These are phyloP conservation scores for Bergia puertoricense DNA, from an alignment of 92 coral and sea anemone species.

Conservation along the genomic window DNA sequence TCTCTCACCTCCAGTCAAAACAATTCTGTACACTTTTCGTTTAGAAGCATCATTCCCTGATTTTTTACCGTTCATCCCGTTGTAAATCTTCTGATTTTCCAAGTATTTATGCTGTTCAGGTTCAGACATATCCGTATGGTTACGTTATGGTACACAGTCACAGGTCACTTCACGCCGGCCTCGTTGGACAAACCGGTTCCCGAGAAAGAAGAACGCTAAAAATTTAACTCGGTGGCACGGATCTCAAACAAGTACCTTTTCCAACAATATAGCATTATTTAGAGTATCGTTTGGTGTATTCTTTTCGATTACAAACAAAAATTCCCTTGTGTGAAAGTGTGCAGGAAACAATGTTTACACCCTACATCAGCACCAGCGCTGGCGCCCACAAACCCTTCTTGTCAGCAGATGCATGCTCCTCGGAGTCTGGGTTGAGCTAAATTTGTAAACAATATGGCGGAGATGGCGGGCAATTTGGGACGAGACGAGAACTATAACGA, in stretches of 20 bases:
- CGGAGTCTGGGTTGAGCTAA: slow-evolving; percentile 13
- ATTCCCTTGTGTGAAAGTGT: too few relatives aligned
- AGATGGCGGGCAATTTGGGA: slow-evolving; percentile 24
- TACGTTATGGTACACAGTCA: background rate
- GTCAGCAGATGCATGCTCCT: background rate
- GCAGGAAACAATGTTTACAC: background rate
- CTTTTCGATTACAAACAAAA: background rate
- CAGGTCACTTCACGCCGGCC: background rate
- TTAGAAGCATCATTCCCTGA: background rate
- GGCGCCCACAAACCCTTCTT: background rate
- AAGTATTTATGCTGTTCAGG: background rate
- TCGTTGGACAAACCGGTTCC: background rate
- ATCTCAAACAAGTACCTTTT: background rate
- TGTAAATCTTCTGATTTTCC: background rate
- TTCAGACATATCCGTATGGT: background rate
- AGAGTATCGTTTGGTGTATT: background rate
- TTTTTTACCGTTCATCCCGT: background rate
- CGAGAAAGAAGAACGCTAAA: background rate
- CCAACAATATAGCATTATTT: background rate
- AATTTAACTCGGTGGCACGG: background rate
- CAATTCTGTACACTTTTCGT: slow-evolving; percentile 81
- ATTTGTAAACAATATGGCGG: slow-evolving; percentile 1
- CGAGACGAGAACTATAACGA: background rate
- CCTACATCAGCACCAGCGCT: background rate
- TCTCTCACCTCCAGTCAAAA: slow-evolving; percentile 88